Evolutionary conservation across 2,113 vertebrate genomes (phyloP).

Genomic region (Isichthys henryi): DNA sequence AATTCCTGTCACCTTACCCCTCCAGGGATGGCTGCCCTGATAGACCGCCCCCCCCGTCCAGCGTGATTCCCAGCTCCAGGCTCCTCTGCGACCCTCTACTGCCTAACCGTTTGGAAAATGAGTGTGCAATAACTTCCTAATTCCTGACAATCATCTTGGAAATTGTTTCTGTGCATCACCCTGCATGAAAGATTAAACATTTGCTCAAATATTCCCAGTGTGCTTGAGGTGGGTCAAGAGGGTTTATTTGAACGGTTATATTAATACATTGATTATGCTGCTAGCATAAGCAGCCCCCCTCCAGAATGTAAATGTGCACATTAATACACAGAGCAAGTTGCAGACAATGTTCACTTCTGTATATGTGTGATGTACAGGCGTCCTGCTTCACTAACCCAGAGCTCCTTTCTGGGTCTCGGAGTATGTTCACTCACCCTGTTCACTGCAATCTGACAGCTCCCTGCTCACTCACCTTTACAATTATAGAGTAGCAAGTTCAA

Average conservation of each 20-base stretch:
- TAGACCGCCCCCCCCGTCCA: neutral
- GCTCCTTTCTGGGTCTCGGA: neutral
- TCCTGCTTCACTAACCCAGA: constrained; percentile 7
- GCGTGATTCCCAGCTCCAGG: neutral
- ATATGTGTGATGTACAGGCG: neutral
- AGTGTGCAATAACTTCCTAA: neutral
- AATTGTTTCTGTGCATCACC: neutral
- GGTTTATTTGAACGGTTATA: neutral
- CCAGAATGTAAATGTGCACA: neutral
- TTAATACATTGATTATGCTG: neutral
- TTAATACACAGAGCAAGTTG: neutral
- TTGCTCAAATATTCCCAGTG: neutral
- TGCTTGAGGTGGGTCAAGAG: neutral
- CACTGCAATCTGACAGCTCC: neutral
- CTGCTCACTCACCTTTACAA: neutral
- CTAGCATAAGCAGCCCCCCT: neutral
- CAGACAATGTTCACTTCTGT: neutral
- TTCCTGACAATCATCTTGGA: neutral
- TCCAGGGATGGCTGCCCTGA: neutral
- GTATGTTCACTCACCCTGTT: neutral
- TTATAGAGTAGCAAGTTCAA: neutral
- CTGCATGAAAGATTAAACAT: neutral
- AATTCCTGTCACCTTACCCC: neutral
- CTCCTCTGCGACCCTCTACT: neutral
- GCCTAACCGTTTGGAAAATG: neutral